phyloP scores from a whole-genome alignment of 1,140 invertebrate genomes.

The Heliconius hermathena region DNA sequence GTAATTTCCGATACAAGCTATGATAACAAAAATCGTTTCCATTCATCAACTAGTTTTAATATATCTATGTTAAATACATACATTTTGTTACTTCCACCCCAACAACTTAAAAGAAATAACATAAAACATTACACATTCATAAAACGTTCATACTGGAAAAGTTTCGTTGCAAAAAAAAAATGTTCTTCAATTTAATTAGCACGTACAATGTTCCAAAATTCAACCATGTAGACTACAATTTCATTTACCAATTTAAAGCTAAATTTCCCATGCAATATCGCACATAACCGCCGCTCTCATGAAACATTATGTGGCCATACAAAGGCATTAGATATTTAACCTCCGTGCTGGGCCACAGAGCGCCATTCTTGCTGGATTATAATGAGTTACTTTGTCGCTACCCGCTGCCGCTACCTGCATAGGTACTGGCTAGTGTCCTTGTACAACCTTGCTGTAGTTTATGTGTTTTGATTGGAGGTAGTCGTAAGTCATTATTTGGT shows the following conservation, averaged over 20 bases:
- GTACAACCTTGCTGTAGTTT: slow-evolving; percentile 12
- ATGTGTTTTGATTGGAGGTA: neutral
- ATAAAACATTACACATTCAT: neutral
- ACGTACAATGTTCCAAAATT: slow-evolving; percentile 31
- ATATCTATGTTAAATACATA: too few species aligned
- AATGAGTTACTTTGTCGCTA: slow-evolving; percentile 64
- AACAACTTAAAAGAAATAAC: neutral
- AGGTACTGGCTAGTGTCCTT: slow-evolving; percentile 39
- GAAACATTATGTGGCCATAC: slow-evolving; percentile 49
- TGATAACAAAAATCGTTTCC: neutral
- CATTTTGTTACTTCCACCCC: neutral
- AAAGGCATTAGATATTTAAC: slow-evolving; percentile 60
- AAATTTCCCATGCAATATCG: slow-evolving; percentile 47
- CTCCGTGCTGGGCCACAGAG: slow-evolving; percentile 55
- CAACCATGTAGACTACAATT: slow-evolving; percentile 37
- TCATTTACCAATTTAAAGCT: slow-evolving; percentile 44
- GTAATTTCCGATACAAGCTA: neutral
- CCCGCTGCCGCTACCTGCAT: slow-evolving; percentile 44
- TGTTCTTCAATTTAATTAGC: slow-evolving; percentile 23
- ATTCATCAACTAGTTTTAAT: neutral
- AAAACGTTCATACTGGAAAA: neutral
- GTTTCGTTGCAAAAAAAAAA: slow-evolving; percentile 10
- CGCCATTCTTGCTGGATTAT: slow-evolving; percentile 63
- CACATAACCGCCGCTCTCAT: slow-evolving; percentile 41
- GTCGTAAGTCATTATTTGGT: neutral